Evolutionary conservation across 92 coral and sea anemone genomes (phyloP).

Genomic region (Epizoanthus scotinus): DNA sequence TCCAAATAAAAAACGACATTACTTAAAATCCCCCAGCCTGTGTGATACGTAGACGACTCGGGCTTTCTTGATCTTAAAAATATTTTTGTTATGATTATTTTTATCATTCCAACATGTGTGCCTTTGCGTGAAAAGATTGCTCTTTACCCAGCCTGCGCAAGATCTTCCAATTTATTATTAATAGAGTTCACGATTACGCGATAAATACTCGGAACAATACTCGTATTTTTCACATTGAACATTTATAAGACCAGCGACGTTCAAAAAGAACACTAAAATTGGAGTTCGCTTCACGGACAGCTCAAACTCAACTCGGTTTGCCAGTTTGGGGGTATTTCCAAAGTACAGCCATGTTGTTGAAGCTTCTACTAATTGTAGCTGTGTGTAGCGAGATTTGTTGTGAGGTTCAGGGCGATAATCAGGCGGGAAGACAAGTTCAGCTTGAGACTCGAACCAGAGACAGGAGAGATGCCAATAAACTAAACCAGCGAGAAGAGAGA

Average conservation of each 20-base stretch:
- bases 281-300: constrained; percentile 6
- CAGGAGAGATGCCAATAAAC: background rate
- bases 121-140: constrained; percentile 28
- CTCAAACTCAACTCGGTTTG: background rate
- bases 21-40: background rate
- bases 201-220: constrained; percentile 19
- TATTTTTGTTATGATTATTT: background rate
- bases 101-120: constrained; percentile 33
- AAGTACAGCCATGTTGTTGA: background rate
- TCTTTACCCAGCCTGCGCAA: constrained; percentile 19
- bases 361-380: background rate
- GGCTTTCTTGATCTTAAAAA: background rate
- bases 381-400: constrained; percentile 3
- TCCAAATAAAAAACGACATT: background rate
- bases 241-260: constrained; percentile 33
- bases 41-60: background rate
- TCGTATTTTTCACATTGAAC: constrained; percentile 37
- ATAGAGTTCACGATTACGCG: constrained; percentile 5
- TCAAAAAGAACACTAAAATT: constrained; percentile 28
- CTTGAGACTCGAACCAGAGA: background rate
- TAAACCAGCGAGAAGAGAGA: constrained; percentile 29
- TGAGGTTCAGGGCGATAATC: constrained; percentile 2
- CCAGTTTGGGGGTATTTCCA: background rate
- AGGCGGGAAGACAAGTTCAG: background rate
- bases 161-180: constrained; percentile 31